phyloP scores from a whole-genome alignment of 2,797 vertebrate species.

The Rousettus madagascariensis region DNA sequence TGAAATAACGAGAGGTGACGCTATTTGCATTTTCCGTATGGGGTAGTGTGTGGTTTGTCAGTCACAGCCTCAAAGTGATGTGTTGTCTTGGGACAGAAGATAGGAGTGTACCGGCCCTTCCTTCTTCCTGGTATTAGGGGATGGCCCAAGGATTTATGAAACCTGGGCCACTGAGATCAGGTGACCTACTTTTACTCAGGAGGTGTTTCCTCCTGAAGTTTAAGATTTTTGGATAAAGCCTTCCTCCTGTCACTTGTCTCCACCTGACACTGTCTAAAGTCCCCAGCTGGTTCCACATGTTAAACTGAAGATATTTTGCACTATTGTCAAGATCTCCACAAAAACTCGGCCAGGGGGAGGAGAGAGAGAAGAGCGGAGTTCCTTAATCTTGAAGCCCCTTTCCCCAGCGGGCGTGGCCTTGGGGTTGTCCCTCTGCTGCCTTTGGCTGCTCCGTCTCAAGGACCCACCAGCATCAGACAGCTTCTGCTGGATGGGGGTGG shows the following conservation, averaged over 20 bases:
- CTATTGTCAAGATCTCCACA: not conserved
- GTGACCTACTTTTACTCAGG: not conserved
- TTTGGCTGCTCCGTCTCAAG: not conserved
- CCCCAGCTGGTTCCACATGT: not conserved
- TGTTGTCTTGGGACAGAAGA: not conserved
- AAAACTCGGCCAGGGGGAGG: not conserved
- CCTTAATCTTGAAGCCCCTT: fast-evolving
- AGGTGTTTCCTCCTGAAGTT: not conserved
- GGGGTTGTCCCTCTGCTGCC: not conserved
- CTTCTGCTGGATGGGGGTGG: not conserved
- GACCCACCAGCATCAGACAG: not conserved
- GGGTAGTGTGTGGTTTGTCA: not conserved
- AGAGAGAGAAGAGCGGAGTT: not conserved
- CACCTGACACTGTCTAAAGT: not conserved
- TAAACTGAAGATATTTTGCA: not conserved
- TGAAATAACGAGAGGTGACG: not conserved
- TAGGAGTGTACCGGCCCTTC: not conserved
- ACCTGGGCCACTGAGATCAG: not conserved
- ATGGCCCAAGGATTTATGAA: not conserved
- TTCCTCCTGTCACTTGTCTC: not conserved
- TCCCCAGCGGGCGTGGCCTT: not conserved
- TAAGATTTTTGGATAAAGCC: not conserved
- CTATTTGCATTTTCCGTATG: not conserved
- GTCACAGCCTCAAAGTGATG: not conserved
- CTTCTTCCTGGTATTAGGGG: not conserved